Evolutionary conservation across 2,888 invertebrate species (phyloP).

Genomic region (Unio pictorum): DNA sequence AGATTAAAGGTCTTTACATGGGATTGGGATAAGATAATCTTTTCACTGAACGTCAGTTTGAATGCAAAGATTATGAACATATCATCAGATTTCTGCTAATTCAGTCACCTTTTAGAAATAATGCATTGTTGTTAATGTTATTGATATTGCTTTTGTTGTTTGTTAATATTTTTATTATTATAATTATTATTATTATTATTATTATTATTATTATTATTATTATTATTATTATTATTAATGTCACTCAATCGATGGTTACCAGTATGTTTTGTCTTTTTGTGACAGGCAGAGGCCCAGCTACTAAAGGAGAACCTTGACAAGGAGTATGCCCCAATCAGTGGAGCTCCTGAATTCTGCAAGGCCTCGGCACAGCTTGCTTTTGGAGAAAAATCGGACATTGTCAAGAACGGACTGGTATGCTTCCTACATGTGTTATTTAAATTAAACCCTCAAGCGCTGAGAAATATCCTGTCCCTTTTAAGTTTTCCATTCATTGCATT

Average conservation of each 20-base stretch:
- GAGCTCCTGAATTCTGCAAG: constrained; percentile 86
- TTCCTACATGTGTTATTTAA: no score
- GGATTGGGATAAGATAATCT: no score
- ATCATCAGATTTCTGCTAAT: neutral
- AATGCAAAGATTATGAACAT: no score
- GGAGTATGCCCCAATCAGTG: constrained; percentile 95
- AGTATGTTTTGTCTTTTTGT: constrained; percentile 20
- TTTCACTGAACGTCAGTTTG: no score
- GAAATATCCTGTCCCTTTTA: no score
- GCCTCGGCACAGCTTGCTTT: constrained; percentile 90
- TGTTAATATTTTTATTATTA: neutral
- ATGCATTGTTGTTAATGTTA: neutral
- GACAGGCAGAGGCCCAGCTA: constrained; percentile 87
- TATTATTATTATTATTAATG: neutral
- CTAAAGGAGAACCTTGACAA: constrained; percentile 83
- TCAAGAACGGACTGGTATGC: constrained; percentile 82
- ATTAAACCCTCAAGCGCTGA: no score
- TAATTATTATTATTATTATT: neutral
- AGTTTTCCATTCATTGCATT: no score
- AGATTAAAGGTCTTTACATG: no score
- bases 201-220: neutral
- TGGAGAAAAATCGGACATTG: constrained; percentile 81
- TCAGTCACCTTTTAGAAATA: no score
- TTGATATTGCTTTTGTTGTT: no score
- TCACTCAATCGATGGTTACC: neutral